phyloP scores from a whole-genome alignment of 2,113 vertebrate species.

The Salvelinus fontinalis region DNA sequence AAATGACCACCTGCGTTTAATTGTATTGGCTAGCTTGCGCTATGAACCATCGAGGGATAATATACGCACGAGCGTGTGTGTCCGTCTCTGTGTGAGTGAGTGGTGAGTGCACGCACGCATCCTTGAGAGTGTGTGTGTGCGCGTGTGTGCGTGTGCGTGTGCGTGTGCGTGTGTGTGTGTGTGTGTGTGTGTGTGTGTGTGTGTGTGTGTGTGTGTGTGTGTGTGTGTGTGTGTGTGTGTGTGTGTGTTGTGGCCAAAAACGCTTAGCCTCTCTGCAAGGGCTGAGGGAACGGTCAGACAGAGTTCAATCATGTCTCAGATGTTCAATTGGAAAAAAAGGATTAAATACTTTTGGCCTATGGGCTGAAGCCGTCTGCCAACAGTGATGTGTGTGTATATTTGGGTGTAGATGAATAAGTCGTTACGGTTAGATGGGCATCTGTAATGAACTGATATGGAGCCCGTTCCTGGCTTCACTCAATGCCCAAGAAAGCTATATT shows the following conservation, averaged over 20 bases:
- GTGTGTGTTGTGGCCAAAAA: conserved; percentile 47
- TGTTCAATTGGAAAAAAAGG: conserved; percentile 22
- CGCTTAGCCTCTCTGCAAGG: conserved; percentile 32
- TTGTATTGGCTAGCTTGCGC: conserved; percentile 57
- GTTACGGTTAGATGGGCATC: conserved; percentile 18
- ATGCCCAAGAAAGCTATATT: conserved; percentile 10
- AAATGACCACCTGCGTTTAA: conserved; percentile 73
- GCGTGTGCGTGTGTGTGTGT: background rate
- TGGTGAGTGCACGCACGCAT: conserved; percentile 5
- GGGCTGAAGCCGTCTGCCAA: conserved; percentile 37
- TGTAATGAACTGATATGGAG: conserved; percentile 7
- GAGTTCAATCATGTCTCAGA: conserved; percentile 54
- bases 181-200: too few species aligned
- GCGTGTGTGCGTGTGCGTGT: conserved; percentile 26
- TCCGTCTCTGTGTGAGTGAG: conserved; percentile 31
- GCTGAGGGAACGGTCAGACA: conserved; percentile 40
- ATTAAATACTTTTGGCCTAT: conserved; percentile 31
- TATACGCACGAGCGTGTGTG: background rate
- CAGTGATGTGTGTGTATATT: conserved; percentile 32
- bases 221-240: conserved; percentile 17
- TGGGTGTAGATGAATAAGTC: conserved; percentile 11
- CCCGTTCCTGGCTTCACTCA: conserved; percentile 1
- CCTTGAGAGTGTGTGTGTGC: too few species aligned
- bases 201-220: conserved; percentile 30
- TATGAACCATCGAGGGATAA: conserved; percentile 45